phyloP scores from a whole-genome alignment of 2,888 invertebrate genomes.

The Xylota segnis region DNA sequence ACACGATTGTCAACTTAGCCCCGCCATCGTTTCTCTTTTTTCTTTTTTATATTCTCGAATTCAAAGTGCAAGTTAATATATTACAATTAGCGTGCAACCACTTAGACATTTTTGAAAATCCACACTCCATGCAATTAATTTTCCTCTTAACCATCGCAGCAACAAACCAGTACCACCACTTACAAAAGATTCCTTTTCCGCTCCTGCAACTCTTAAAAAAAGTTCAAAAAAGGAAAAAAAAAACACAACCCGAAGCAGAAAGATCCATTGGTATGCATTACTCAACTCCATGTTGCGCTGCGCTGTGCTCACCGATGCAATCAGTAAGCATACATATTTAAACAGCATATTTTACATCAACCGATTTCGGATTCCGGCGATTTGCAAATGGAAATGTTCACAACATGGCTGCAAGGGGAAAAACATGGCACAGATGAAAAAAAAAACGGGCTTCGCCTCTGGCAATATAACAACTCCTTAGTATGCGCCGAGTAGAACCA shows the following conservation, averaged over 20 bases:
- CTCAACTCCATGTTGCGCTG: slow-evolving; percentile 55
- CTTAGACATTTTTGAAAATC: slow-evolving; percentile 56
- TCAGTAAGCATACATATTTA: slow-evolving; percentile 77
- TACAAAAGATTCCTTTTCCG: slow-evolving; percentile 54
- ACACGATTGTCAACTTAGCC: slow-evolving; percentile 33
- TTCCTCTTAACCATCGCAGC: slow-evolving; percentile 48
- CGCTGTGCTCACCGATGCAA: slow-evolving; percentile 74
- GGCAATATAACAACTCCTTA: slow-evolving; percentile 74
- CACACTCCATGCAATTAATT: slow-evolving; percentile 68
- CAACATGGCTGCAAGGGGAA: slow-evolving; percentile 56
- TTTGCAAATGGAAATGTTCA: slow-evolving; percentile 77
- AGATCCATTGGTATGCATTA: slow-evolving; percentile 75
- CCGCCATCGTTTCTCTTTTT: slow-evolving; percentile 17
- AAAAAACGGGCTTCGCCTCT: slow-evolving; percentile 56
- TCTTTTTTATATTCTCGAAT: background rate
- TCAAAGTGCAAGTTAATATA: slow-evolving; percentile 44
- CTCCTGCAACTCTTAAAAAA: slow-evolving; percentile 38
- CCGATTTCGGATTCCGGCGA: slow-evolving; percentile 76
- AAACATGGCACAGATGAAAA: slow-evolving; percentile 31
- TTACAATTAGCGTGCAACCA: slow-evolving; percentile 65
- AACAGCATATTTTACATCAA: slow-evolving; percentile 77
- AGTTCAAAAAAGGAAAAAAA: slow-evolving; percentile 28
- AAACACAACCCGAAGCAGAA: background rate
- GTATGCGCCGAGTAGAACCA: slow-evolving; percentile 70
- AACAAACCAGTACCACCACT: slow-evolving; percentile 32